phyloP scores from a whole-genome alignment of 1,140 invertebrate genomes.

The Latrodectus geometricus region DNA sequence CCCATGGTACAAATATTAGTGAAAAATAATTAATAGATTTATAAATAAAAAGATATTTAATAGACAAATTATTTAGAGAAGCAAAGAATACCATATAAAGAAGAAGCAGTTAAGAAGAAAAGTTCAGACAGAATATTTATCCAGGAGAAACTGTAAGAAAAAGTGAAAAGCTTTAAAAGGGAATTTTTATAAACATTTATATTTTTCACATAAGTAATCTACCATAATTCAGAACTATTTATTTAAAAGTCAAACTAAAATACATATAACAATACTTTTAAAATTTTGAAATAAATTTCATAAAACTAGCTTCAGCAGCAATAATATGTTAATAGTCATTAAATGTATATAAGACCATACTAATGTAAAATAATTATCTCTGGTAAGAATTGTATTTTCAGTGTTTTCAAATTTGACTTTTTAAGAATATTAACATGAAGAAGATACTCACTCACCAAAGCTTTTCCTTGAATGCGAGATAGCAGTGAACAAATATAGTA shows the following conservation, averaged over 20 bases:
- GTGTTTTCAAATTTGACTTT: not conserved
- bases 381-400: not conserved
- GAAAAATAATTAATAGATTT: slow-evolving; percentile 1
- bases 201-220: too few relatives aligned
- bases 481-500: slow-evolving; percentile 68
- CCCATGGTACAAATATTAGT: not conserved
- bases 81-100: not conserved
- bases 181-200: not conserved
- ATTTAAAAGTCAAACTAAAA: too few relatives aligned
- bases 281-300: too few relatives aligned
- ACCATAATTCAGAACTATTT: too few relatives aligned
- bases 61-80: not conserved
- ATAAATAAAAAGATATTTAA: not conserved
- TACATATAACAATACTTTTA: too few relatives aligned
- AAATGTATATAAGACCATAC: too few relatives aligned
- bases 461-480: slow-evolving; percentile 68
- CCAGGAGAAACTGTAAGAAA: not conserved
- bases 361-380: too few relatives aligned
- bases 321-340: too few relatives aligned
- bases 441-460: slow-evolving; percentile 54
- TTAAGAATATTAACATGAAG: not conserved
- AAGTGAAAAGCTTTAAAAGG: not conserved
- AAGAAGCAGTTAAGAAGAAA: too few relatives aligned
- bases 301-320: too few relatives aligned
- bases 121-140: too few relatives aligned